Evolutionary conservation across 2,888 invertebrate species (phyloP).

Genomic region (Itoplectis maculator): DNA sequence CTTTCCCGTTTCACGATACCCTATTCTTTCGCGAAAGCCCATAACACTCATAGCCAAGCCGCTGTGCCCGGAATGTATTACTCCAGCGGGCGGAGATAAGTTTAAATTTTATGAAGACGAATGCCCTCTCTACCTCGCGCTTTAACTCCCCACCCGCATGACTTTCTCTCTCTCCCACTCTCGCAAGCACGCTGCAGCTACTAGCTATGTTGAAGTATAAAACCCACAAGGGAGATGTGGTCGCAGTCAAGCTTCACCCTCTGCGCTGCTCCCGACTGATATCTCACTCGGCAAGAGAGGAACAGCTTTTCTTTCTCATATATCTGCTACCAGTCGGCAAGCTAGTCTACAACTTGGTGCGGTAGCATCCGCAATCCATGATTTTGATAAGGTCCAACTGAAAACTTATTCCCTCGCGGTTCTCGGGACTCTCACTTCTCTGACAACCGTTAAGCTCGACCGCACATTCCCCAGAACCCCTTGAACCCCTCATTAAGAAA

Average conservation of each 20-base stretch:
- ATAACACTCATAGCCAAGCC: slow-evolving; percentile 15
- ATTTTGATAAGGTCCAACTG: slow-evolving; percentile 64
- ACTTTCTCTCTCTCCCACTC: slow-evolving; percentile 25
- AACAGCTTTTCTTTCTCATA: slow-evolving; percentile 28
- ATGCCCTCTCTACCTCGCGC: slow-evolving; percentile 62
- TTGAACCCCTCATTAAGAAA: slow-evolving; percentile 66
- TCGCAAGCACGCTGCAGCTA: slow-evolving; percentile 25
- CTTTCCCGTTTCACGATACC: neutral
- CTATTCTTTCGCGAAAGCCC: neutral
- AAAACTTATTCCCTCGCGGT: slow-evolving; percentile 57
- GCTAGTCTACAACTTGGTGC: neutral
- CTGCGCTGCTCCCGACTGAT: slow-evolving; percentile 28
- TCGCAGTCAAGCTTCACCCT: slow-evolving; percentile 17
- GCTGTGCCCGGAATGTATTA: slow-evolving; percentile 59
- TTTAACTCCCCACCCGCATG: slow-evolving; percentile 47
- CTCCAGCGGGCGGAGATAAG: slow-evolving; percentile 69
- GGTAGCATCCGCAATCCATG: slow-evolving; percentile 59
- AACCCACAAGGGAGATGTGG: slow-evolving; percentile 57
- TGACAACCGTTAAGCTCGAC: slow-evolving; percentile 51
- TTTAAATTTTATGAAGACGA: slow-evolving; percentile 77
- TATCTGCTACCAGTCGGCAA: slow-evolving; percentile 12
- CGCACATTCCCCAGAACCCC: slow-evolving; percentile 28
- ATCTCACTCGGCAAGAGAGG: slow-evolving; percentile 52
- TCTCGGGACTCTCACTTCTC: slow-evolving; percentile 33
- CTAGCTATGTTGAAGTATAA: slow-evolving; percentile 53